These are phyloP conservation scores for Corvus hawaiiensis DNA, from an alignment of 2,113 vertebrate genomes.

Conservation along the genomic window DNA sequence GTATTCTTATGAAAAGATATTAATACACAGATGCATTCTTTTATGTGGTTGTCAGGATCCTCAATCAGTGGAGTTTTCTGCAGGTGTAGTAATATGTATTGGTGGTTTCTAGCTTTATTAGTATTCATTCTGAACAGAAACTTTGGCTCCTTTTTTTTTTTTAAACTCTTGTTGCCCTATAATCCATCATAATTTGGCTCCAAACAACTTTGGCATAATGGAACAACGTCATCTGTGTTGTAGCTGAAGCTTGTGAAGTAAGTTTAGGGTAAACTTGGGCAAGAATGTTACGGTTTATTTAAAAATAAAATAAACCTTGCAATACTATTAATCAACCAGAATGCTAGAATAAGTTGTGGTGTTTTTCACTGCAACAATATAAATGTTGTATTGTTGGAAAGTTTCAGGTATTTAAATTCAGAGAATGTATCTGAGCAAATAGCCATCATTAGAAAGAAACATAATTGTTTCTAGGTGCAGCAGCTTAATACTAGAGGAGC, in stretches of 20 bases:
- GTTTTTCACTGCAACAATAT: background rate
- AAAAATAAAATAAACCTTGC: background rate
- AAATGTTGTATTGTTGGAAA: background rate
- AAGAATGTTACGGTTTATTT: background rate
- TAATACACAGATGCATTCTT: background rate
- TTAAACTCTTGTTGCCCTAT: background rate
- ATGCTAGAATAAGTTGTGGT: background rate
- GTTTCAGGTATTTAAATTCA: background rate
- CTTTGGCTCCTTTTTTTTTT: background rate
- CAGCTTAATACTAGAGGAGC: background rate
- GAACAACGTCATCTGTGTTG: background rate
- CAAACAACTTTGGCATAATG: background rate
- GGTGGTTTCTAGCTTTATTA: background rate
- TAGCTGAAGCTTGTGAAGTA: background rate
- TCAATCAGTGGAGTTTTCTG: background rate
- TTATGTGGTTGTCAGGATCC: background rate
- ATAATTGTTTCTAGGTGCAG: background rate
- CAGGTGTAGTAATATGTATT: background rate
- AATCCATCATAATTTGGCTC: conserved; percentile 1
- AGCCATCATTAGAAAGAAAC: background rate
- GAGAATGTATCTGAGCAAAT: background rate
- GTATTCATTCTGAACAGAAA: background rate
- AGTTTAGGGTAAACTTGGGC: background rate
- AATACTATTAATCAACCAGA: background rate
- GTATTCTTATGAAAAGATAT: background rate